These are phyloP conservation scores for Parthenolecanium corni DNA, from an alignment of 2,888 invertebrate genomes.

Conservation along the genomic window DNA sequence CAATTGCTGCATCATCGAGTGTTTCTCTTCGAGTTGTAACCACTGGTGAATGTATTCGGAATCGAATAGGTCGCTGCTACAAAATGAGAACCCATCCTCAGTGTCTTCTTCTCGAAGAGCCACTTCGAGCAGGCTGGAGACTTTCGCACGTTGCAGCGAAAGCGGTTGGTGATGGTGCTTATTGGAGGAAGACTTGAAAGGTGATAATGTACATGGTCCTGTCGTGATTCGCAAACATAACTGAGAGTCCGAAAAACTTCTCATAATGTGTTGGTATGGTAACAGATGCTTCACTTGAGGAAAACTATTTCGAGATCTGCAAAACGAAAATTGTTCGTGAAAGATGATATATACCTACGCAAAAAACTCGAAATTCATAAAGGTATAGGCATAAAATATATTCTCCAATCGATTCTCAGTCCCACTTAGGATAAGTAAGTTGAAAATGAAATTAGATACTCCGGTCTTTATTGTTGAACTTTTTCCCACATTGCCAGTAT, in stretches of 20 bases:
- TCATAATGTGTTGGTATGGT: slow-evolving; percentile 55
- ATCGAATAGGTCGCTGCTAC: slow-evolving; percentile 48
- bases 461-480: no score
- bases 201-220: slow-evolving; percentile 7
- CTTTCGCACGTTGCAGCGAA: background rate
- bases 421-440: background rate
- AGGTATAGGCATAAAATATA: background rate
- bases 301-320: slow-evolving; percentile 56
- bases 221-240: slow-evolving; percentile 44
- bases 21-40: slow-evolving; percentile 59
- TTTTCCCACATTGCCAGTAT: no score
- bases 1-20: slow-evolving; percentile 51
- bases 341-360: no score
- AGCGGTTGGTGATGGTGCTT: slow-evolving; percentile 9
- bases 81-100: slow-evolving; percentile 30
- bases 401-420: no score
- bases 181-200: slow-evolving; percentile 13
- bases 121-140: slow-evolving; percentile 16
- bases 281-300: slow-evolving; percentile 58
- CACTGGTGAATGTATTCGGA: slow-evolving; percentile 65
- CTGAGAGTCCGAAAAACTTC: slow-evolving; percentile 64
- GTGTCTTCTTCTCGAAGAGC: slow-evolving; percentile 22
- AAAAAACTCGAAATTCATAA: no score
- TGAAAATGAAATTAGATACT: background rate
- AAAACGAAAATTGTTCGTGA: slow-evolving; percentile 37